A percentile compares a stretch with the other conserved stretches of the same genome.
Conservation (phyloP, 2,797 vertebrate species). For the Anniella stebbinsi region DNA sequence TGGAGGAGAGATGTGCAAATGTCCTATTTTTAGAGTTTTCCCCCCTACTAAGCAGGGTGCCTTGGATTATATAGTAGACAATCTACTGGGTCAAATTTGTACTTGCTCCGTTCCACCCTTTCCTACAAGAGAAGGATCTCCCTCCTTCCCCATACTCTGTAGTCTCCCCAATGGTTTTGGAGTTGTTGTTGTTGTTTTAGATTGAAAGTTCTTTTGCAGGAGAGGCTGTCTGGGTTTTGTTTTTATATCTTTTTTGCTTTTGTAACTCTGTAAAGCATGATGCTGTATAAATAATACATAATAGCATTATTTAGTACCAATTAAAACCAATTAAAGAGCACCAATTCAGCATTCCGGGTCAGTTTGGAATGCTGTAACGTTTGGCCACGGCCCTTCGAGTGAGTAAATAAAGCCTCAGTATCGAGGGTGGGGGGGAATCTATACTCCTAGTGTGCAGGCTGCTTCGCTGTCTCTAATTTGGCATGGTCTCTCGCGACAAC, state of each 20-base stretch:
- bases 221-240: not conserved
- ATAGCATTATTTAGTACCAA: too few relatives aligned
- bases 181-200: not conserved
- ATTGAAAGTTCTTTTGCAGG: not conserved
- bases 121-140: too few relatives aligned
- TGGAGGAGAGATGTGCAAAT: not conserved
- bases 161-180: too few relatives aligned
- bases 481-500: not conserved
- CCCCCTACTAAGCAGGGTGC: not conserved
- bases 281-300: not conserved
- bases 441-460: too few relatives aligned
- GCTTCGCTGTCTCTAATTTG: not conserved
- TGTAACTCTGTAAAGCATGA: not conserved
- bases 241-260: not conserved
- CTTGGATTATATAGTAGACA: not conserved
- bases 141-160: not conserved
- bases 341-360: not conserved
- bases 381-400: not conserved
- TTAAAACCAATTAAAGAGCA: not conserved
- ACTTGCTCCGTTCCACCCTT: not conserved
- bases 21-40: not conserved
- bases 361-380: not conserved
- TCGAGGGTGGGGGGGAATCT: not conserved
- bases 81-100: not conserved
- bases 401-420: not conserved